Conservation (phyloP, 2,888 invertebrate genomes). For the Monoplex corrugatus region DNA sequence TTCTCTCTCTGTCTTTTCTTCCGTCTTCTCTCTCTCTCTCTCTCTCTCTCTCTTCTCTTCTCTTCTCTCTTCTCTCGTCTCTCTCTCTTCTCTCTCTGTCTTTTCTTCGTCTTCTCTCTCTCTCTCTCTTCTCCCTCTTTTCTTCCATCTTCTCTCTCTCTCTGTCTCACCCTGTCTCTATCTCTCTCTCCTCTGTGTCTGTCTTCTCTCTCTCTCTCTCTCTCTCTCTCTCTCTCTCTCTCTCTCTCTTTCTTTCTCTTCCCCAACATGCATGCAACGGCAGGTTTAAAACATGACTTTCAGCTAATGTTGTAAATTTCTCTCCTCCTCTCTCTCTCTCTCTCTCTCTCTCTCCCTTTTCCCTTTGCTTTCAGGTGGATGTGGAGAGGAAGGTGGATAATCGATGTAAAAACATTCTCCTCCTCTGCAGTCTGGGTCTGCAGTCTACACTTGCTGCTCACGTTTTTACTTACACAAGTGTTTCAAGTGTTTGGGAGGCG, state of each 20-base stretch:
- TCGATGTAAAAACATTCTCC: too few relatives aligned
- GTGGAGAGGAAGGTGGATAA: too few relatives aligned
- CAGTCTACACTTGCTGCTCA: too few relatives aligned
- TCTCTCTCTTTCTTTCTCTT: not conserved
- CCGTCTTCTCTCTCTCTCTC: not conserved
- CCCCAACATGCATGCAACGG: not conserved
- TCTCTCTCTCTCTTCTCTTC: not conserved
- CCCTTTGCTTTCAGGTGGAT: too few relatives aligned
- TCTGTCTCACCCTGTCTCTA: not conserved
- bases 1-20: not conserved
- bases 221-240: slow-evolving; percentile 29
- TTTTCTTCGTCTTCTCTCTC: not conserved
- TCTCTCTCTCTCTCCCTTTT: too few relatives aligned
- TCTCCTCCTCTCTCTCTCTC: too few relatives aligned
- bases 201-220: too few relatives aligned
- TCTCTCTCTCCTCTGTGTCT: too few relatives aligned
- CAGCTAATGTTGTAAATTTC: not conserved
- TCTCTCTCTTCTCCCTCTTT: slow-evolving; percentile 32
- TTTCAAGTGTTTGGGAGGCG: too few relatives aligned
- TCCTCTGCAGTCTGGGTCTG: too few relatives aligned
- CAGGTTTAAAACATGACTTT: not conserved
- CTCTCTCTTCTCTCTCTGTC: not conserved
- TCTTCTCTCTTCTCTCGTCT: not conserved
- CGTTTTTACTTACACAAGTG: too few relatives aligned
- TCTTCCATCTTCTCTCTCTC: slow-evolving; percentile 32